phyloP scores from a whole-genome alignment of 2,797 vertebrate genomes.

The Loriculus beryllinus region DNA sequence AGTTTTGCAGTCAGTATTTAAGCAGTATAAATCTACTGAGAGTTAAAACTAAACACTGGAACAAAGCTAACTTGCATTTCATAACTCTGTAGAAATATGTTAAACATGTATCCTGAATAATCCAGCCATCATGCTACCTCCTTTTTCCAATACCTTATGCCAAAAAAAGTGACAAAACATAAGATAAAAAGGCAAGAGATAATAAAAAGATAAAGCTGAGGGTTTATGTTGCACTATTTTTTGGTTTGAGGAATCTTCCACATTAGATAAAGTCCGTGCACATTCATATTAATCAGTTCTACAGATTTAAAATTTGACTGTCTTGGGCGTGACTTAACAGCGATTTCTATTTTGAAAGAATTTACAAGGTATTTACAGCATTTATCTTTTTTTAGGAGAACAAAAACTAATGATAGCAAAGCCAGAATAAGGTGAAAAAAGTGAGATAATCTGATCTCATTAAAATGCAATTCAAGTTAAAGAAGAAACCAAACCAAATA shows the following conservation, averaged over 20 bases:
- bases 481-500: neutral
- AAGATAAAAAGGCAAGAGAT: neutral
- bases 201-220: neutral
- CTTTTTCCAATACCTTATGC: neutral
- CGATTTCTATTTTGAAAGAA: neutral
- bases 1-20: neutral
- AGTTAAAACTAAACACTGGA: neutral
- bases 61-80: neutral
- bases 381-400: neutral
- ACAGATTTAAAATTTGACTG: neutral
- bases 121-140: neutral
- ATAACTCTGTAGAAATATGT: neutral
- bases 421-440: neutral
- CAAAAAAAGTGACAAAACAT: neutral
- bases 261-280: neutral
- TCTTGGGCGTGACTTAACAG: neutral
- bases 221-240: neutral
- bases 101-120: neutral
- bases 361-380: neutral
- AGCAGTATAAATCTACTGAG: neutral
- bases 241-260: neutral
- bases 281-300: neutral
- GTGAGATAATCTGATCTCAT: neutral
- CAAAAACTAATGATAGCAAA: neutral
- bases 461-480: neutral